Conservation (phyloP, 2,888 invertebrate species). For the Drosophila neonasuta region DNA sequence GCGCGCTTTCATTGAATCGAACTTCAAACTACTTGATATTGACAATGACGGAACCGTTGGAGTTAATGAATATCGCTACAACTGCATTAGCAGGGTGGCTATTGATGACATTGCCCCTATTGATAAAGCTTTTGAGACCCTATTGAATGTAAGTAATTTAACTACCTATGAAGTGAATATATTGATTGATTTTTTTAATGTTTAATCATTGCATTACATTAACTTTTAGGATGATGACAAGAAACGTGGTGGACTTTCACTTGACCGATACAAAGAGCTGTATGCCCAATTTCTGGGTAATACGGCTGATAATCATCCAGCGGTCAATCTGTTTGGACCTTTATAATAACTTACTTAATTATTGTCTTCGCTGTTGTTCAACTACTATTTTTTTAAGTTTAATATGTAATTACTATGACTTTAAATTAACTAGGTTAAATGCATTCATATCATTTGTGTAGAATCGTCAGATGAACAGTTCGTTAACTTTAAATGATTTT, state of each 20-base stretch:
- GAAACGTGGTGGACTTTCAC: conserved; percentile 89
- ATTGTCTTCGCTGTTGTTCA: conserved; percentile 81
- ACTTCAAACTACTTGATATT: conserved; percentile 91
- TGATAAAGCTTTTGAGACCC: conserved; percentile 89
- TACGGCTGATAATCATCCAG: conserved; percentile 87
- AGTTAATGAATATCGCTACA: conserved; percentile 91
- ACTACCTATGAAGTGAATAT: neutral
- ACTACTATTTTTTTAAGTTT: conserved; percentile 77
- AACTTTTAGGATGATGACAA: conserved; percentile 88
- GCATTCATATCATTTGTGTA: conserved; percentile 72
- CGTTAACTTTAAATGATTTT: conserved; percentile 64
- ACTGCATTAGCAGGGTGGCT: conserved; percentile 91
- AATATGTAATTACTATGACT: conserved; percentile 77
- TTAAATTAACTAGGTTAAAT: conserved; percentile 68
- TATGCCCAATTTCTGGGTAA: conserved; percentile 92
- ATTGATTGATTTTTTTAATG: neutral
- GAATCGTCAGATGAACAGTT: conserved; percentile 74
- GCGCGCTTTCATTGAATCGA: conserved; percentile 92
- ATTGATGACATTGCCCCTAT: conserved; percentile 89
- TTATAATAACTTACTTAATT: conserved; percentile 81
- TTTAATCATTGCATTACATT: neutral
- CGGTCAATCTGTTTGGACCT: conserved; percentile 91
- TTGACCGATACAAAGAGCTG: conserved; percentile 91
- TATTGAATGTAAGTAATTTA: conserved; percentile 86
- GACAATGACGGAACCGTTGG: conserved; percentile 91